A percentile compares a stretch with the other conserved stretches of the same genome.
These are phyloP conservation scores for Ptyas mucosa DNA, from an alignment of 2,113 vertebrate species.

Conservation along the genomic window DNA sequence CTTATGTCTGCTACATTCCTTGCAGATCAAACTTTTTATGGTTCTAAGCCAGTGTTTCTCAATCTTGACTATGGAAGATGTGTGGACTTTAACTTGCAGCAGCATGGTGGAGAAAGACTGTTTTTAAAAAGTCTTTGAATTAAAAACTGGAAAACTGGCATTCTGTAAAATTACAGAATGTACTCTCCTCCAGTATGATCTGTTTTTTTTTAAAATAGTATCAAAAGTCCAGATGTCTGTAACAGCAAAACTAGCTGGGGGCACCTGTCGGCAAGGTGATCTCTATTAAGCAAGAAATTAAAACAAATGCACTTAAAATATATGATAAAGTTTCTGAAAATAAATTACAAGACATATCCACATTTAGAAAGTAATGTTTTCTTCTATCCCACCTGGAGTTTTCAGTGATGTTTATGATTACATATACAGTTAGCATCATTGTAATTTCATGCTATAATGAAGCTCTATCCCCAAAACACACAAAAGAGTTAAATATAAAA, in stretches of 20 bases:
- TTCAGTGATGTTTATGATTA: neutral
- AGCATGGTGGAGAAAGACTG: neutral
- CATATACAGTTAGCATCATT: neutral
- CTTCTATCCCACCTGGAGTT: neutral
- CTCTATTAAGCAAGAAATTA: neutral
- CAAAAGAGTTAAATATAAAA: neutral
- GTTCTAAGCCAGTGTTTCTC: neutral
- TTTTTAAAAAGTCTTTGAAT: neutral
- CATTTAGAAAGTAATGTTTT: neutral
- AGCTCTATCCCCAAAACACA: neutral
- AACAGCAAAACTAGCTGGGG: neutral
- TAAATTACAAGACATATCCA: neutral
- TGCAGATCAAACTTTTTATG: neutral
- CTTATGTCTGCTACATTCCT: neutral
- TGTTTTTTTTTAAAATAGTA: neutral
- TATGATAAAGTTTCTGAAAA: neutral
- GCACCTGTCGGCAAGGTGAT: neutral
- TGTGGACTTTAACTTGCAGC: neutral
- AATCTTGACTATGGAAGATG: neutral
- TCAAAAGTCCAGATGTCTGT: neutral
- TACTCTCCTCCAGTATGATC: neutral
- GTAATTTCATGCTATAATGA: neutral
- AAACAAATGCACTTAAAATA: neutral
- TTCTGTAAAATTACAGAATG: neutral
- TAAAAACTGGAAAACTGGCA: neutral